Base-by-base conservation (phyloP, 2,797 vertebrate species). In the Mastacembelus armatus region DNA sequence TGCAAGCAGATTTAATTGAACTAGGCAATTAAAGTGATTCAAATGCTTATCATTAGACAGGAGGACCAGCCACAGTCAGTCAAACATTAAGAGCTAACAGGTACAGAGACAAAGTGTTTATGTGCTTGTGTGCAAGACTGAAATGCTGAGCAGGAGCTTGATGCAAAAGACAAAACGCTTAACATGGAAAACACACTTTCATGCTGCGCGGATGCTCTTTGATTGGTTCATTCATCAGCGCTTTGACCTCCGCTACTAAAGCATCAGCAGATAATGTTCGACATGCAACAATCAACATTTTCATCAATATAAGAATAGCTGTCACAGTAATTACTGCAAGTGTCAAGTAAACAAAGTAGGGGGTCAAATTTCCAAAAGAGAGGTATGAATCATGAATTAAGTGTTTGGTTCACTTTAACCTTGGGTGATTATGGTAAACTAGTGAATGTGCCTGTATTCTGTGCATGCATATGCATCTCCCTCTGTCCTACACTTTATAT, bases 11-110 rank as follows among this genome's bases (percentile, higher is more conserved):
- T 85, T 75, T 63, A 80, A 77, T 68, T 61, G 62, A 80, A 74
- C 70, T 45, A 22, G 19, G 62, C 72, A 70, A 79, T 80, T 85
- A 78, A 81, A 81, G 27, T 59, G 64, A 81, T 71, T 76, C 44
- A 67, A 52, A 70, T 71, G 65, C 26, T 42, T 67, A 80, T 78
- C 32, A 50, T 78, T 74, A 69, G 67, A 57, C 38, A 58, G 4
- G 27, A 71, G 59, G 5, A 33, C 18, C 27, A 18, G 55, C 66
- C 36, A 10, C 62, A 38, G 47, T 75, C 65, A 67, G 49, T 26
- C 58, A 40, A 54, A 67, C 40, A 66, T 45, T 38, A 69, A 67
- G 61, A 33, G 51, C 32, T 32, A 26, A 2, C 56, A 71, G 55
- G 57, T 38, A 18, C 27, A 40, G 57, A 32, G 54, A 54, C 29